Percentiles rank a stretch among this genome's conserved stretches.
Conservation (phyloP, 2,113 vertebrate genomes). For the Ceuthmochares aereus region DNA sequence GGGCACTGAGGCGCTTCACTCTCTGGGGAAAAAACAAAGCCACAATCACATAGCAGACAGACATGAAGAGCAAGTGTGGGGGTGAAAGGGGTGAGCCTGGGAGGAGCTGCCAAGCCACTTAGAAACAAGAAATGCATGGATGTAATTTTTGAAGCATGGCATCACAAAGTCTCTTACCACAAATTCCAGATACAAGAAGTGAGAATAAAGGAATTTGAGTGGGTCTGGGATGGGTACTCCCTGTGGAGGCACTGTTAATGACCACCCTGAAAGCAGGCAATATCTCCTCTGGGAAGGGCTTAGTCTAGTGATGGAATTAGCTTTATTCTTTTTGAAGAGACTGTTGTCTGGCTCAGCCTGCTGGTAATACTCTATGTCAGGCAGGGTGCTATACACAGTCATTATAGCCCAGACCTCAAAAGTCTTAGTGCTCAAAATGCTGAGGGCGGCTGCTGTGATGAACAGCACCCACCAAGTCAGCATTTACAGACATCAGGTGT, state of each 20-base stretch:
- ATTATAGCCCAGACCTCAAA: not conserved
- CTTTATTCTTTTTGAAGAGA: not conserved
- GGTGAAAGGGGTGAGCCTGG: not conserved
- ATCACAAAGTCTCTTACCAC: not conserved
- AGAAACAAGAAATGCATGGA: slow-evolving; percentile 20
- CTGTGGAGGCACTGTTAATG: not conserved
- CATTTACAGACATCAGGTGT: not conserved
- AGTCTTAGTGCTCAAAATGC: not conserved
- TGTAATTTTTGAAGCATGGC: slow-evolving; percentile 8
- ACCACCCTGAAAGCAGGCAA: not conserved
- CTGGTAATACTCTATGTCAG: not conserved
- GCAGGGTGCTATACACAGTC: not conserved
- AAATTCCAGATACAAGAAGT: not conserved
- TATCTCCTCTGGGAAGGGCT: not conserved
- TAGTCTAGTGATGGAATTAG: not conserved
- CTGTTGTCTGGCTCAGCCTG: not conserved
- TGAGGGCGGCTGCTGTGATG: not conserved
- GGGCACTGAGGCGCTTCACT: slow-evolving; percentile 13
- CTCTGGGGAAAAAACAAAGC: slow-evolving; percentile 59
- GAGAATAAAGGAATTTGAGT: slow-evolving; percentile 22
- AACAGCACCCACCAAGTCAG: not conserved
- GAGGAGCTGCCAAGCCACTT: slow-evolving; percentile 13
- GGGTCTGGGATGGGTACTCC: not conserved
- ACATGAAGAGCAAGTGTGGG: not conserved
- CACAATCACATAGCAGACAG: not conserved